These are phyloP conservation scores for Lepisosteus oculatus DNA, from an alignment of 2,113 vertebrate genomes.

Conservation along the genomic window DNA sequence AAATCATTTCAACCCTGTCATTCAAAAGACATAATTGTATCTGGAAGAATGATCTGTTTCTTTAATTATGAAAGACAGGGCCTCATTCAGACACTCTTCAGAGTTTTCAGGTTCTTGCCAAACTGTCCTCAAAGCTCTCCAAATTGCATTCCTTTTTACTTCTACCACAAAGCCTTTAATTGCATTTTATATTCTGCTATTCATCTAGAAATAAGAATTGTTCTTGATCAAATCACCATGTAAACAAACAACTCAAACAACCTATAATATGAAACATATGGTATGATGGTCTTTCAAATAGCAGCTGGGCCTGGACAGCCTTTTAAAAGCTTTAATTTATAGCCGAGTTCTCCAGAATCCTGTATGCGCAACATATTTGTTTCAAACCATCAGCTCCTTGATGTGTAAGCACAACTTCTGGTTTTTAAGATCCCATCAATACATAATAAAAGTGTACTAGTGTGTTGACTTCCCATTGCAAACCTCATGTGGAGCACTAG, in stretches of 20 bases:
- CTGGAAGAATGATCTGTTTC: not conserved
- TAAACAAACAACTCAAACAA: not conserved
- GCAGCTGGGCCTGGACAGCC: not conserved
- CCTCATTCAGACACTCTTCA: not conserved
- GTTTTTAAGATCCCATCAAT: no score
- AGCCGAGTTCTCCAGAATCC: not conserved
- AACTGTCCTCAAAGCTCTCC: not conserved
- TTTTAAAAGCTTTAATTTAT: not conserved
- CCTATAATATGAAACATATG: conserved; percentile 1
- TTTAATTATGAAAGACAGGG: not conserved
- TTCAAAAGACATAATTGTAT: not conserved
- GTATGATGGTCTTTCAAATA: not conserved
- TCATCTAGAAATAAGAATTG: no score
- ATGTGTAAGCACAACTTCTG: no score
- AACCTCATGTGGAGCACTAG: no score
- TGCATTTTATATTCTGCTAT: no score
- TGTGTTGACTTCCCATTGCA: no score
- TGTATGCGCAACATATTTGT: no score
- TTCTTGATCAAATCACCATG: not conserved
- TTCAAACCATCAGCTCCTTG: no score
- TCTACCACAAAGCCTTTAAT: not conserved
- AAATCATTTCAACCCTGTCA: no score
- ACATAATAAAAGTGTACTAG: no score
- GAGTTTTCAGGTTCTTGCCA: no score
- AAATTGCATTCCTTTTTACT: not conserved